Evolutionary conservation across 2,888 invertebrate species (phyloP).

Genomic region (Acleris holmiana): DNA sequence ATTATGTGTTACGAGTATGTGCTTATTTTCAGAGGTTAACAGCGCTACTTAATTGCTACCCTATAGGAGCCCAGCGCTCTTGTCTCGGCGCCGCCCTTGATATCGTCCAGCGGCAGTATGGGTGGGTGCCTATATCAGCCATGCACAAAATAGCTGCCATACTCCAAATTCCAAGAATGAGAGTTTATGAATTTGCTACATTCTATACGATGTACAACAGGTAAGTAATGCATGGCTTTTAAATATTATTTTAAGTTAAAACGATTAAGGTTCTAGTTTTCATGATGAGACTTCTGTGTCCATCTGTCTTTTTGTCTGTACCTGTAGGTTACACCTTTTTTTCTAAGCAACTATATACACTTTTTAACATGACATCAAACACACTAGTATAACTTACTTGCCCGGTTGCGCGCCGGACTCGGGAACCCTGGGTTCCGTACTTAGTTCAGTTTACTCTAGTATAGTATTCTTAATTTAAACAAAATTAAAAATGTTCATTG

Average conservation of each 20-base stretch:
- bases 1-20: background rate
- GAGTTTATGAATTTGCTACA: slow-evolving; percentile 73
- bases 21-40: slow-evolving; percentile 58
- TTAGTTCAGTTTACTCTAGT: too few species aligned
- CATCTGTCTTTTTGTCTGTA: too few species aligned
- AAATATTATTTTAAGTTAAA: background rate
- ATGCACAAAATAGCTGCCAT: slow-evolving; percentile 73
- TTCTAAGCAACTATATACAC: too few species aligned
- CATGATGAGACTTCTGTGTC: too few species aligned
- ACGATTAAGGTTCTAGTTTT: too few species aligned
- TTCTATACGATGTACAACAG: slow-evolving; percentile 73
- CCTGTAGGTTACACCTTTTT: too few species aligned
- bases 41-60: slow-evolving; percentile 68
- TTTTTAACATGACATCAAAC: too few species aligned
- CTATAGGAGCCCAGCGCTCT: slow-evolving; percentile 63
- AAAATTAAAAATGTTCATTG: too few species aligned
- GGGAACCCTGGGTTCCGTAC: too few species aligned
- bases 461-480: too few species aligned
- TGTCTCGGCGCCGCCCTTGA: slow-evolving; percentile 62
- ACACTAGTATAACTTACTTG: too few species aligned
- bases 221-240: slow-evolving; percentile 43
- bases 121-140: slow-evolving; percentile 76
- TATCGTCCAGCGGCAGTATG: slow-evolving; percentile 72
- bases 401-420: too few species aligned
- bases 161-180: slow-evolving; percentile 65